Conservation (phyloP, 2,888 invertebrate species). For the Urechis unicinctus region DNA sequence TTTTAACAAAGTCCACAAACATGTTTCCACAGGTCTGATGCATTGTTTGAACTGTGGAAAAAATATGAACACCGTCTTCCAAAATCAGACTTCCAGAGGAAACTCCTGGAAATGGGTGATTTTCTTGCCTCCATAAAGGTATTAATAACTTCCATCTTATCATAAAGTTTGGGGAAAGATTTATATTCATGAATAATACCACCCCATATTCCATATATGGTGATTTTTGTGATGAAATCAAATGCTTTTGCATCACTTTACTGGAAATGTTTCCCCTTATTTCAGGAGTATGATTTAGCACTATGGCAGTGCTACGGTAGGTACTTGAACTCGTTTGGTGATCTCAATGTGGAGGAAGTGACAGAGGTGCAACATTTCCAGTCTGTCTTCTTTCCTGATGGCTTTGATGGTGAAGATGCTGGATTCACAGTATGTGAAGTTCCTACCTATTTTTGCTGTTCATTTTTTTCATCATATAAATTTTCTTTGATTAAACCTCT, state of each 20-base stretch:
- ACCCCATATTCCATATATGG: too few species aligned
- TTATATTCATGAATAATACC: too few species aligned
- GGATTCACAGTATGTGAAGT: conserved; percentile 38
- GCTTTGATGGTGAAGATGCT: conserved; percentile 40
- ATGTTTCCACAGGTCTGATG: conserved; percentile 43
- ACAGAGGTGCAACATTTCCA: conserved; percentile 40
- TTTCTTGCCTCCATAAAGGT: conserved; percentile 44
- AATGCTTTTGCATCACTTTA: too few species aligned
- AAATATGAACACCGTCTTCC: conserved; percentile 46
- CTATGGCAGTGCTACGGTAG: conserved; percentile 48
- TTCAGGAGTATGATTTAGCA: conserved; percentile 45
- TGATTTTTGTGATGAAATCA: too few species aligned
- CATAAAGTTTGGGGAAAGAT: background rate
- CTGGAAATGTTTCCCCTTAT: too few species aligned
- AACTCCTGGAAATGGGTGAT: conserved; percentile 45
- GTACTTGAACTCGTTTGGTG: conserved; percentile 41
- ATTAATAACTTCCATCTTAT: too few species aligned
- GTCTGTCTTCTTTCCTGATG: conserved; percentile 38
- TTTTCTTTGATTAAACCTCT: too few species aligned
- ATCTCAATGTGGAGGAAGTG: conserved; percentile 37
- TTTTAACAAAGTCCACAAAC: too few species aligned
- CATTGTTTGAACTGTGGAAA: conserved; percentile 48
- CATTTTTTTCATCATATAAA: too few species aligned
- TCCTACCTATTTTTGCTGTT: too few species aligned
- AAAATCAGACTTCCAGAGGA: conserved; percentile 35